These are phyloP conservation scores for Drosophila yooni DNA, from an alignment of 2,888 invertebrate genomes.

Conservation along the genomic window DNA sequence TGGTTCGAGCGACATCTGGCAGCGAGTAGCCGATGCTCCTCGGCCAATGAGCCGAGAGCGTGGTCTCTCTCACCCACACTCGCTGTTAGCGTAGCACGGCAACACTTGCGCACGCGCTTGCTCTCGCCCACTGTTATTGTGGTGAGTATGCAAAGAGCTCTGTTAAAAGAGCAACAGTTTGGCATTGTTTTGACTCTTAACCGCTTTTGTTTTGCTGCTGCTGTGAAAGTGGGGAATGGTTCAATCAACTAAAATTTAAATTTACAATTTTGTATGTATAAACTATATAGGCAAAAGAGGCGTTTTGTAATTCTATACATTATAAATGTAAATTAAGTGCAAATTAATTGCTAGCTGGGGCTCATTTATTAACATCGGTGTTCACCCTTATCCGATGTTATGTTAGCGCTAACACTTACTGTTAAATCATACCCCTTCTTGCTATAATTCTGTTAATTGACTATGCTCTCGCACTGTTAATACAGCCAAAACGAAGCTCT, in stretches of 20 bases:
- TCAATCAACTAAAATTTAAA: not conserved
- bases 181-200: conserved; percentile 29
- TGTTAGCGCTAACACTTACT: not conserved
- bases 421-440: conserved; percentile 45
- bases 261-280: not conserved
- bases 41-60: conserved; percentile 53
- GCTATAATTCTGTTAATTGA: conserved; percentile 59
- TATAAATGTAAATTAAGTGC: not conserved
- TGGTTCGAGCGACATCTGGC: conserved; percentile 23
- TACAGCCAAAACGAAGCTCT: not conserved
- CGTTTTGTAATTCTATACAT: not conserved
- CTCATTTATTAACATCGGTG: not conserved
- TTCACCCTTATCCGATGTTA: conserved; percentile 64
- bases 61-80: conserved; percentile 28
- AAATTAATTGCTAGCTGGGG: not conserved
- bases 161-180: conserved; percentile 70
- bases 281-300: not conserved
- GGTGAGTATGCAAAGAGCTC: conserved; percentile 35
- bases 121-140: conserved; percentile 42
- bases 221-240: not conserved
- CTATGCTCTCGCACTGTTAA: conserved; percentile 1
- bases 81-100: conserved; percentile 31
- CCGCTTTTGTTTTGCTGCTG: not conserved
- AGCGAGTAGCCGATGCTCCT: conserved; percentile 51
- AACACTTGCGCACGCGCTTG: conserved; percentile 57